Base-by-base conservation (phyloP, 1,140 invertebrate genomes). In the Nasonia vitripennis region DNA sequence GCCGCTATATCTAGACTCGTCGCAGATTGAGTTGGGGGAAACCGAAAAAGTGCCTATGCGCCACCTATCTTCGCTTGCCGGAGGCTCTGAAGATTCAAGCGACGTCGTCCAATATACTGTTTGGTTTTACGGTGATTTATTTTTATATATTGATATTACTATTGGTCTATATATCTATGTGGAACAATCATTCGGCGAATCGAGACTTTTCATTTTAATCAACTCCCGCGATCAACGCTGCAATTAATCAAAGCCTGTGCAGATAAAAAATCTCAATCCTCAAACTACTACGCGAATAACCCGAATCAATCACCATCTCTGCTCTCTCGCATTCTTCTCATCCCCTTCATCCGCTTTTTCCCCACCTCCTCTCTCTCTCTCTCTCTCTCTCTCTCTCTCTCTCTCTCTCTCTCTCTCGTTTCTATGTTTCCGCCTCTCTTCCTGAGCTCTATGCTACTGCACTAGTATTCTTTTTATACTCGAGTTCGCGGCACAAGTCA, bases 401-500 rank as follows among this genome's bases (percentile, higher is more conserved):
- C 27, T 27, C 27, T 55, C 27, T 71, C 0, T 27, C 0, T 80
- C 48, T 62, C 14, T 78, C 48, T 78, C 48, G 27, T 10, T 78
- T 45, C 77, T 34, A 23, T 27, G 45, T 78, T 78, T 78, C 77
- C 77, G 48, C 27, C 27, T 45, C 77, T 78, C 74, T 55, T 78
- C 27, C 34, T 34, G 55, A 20, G n/a, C 55, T 37, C 34, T 62
- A 17, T 62, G 55, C 55, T 6, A 62, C 55, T 62, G 55, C 48
- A 20, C 48, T 23, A 45, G 20, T 37, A 20, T n/a, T 45, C 12
- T 75, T 34, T 73, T 34, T 37, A 27, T 31, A 45, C 51, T 37
- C 31, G n/a, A 31, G 74, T 37, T 7, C 23, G 41, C 62, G 78
- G 55, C 31, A 23, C 41, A 27, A 85, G 84, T 85, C 78, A 85